Percentiles rank a stretch among this genome's conserved stretches.
phyloP scores from a whole-genome alignment of 2,113 vertebrate species.

The Tragelaphus buxtoni region DNA sequence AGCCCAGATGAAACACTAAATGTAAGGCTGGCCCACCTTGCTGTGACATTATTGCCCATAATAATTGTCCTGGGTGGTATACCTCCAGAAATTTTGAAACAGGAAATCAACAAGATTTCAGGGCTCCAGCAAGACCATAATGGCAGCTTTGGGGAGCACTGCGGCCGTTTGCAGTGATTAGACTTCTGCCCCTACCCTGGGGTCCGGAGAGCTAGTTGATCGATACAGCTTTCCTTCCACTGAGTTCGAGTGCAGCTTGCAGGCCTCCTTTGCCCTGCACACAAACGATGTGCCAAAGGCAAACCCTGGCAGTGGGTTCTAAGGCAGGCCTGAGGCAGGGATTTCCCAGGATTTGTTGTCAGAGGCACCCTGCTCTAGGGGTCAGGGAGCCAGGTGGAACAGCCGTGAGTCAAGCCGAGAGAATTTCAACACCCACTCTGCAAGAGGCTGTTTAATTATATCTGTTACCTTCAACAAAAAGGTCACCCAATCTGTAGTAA shows the following conservation, averaged over 20 bases:
- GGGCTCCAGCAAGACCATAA: not conserved
- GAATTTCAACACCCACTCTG: slow-evolving; percentile 4
- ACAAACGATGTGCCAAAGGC: slow-evolving; percentile 37
- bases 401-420: slow-evolving; percentile 24
- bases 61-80: not conserved
- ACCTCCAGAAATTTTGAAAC: not conserved
- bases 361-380: not conserved
- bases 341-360: slow-evolving; percentile 37
- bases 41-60: not conserved
- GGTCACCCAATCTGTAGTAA: slow-evolving; percentile 21
- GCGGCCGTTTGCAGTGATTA: not conserved
- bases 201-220: not conserved
- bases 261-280: not conserved
- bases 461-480: slow-evolving; percentile 30
- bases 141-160: not conserved
- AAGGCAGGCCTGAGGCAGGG: not conserved
- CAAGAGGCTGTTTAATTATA: slow-evolving; percentile 52
- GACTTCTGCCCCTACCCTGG: not conserved
- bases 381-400: not conserved
- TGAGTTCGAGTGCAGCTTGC: slow-evolving; percentile 36
- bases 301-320: not conserved
- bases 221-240: not conserved
- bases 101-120: slow-evolving; percentile 41
- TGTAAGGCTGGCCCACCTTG: not conserved
- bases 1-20: not conserved